These are phyloP conservation scores for Numida meleagris DNA, from an alignment of 2,113 vertebrate genomes.

Conservation along the genomic window DNA sequence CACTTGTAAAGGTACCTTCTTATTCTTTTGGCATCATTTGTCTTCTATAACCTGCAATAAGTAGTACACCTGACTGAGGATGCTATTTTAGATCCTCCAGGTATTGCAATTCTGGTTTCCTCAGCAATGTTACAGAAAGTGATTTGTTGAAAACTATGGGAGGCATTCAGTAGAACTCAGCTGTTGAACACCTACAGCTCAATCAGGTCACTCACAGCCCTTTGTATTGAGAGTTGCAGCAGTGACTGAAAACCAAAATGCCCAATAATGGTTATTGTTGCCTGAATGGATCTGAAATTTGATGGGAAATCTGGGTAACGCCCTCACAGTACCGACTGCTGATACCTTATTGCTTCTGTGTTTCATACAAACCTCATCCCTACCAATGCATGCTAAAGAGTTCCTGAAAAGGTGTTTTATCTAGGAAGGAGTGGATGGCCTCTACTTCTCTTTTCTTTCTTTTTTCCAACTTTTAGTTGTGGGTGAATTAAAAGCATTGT, in stretches of 20 bases:
- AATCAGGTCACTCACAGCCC: no score
- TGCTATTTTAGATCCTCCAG: neutral
- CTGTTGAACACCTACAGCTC: neutral
- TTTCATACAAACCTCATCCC: conserved; percentile 47
- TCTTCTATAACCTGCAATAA: neutral
- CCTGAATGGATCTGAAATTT: conserved; percentile 12
- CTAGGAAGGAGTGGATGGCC: conserved; percentile 48
- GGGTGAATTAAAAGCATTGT: neutral
- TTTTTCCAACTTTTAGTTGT: conserved; percentile 17
- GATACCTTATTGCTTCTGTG: conserved; percentile 65
- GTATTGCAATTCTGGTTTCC: neutral
- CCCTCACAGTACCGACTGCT: conserved; percentile 34
- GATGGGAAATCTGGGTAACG: conserved; percentile 47
- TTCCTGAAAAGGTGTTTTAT: conserved; percentile 65
- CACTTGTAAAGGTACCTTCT: neutral
- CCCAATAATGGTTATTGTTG: conserved; percentile 41
- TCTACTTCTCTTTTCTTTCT: neutral
- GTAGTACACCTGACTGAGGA: neutral
- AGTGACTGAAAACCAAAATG: conserved; percentile 55
- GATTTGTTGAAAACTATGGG: neutral
- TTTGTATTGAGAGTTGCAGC: conserved; percentile 51
- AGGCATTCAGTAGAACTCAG: neutral
- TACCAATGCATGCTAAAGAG: conserved; percentile 27
- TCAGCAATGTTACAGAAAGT: neutral
- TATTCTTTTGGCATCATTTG: neutral